phyloP scores from a whole-genome alignment of 2,888 invertebrate species.

The Drosophila anomelani region DNA sequence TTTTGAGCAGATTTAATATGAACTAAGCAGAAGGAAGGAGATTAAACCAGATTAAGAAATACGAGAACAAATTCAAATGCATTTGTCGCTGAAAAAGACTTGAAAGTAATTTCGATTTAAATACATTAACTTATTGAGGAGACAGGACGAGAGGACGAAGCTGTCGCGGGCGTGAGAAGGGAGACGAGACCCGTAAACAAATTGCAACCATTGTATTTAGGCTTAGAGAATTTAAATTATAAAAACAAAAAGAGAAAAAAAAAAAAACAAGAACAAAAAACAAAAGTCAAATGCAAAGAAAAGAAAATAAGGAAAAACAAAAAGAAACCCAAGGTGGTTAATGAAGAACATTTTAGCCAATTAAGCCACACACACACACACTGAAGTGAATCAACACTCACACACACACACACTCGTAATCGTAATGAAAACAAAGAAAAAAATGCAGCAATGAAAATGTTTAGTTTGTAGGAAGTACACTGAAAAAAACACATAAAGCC shows the following conservation, averaged over 20 bases:
- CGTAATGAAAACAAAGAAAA: conserved; percentile 48
- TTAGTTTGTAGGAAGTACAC: conserved; percentile 74
- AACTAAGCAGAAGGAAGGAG: conserved; percentile 36
- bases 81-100: conserved; percentile 81
- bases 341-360: conserved; percentile 60
- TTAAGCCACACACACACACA: conserved; percentile 59
- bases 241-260: conserved; percentile 36
- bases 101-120: conserved; percentile 78
- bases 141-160: conserved; percentile 30
- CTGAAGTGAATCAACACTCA: conserved; percentile 15
- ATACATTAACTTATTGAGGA: conserved; percentile 67
- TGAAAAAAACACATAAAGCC: conserved; percentile 57
- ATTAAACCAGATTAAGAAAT: conserved; percentile 53
- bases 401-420: conserved; percentile 55
- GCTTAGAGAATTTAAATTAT: conserved; percentile 73
- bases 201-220: conserved; percentile 71
- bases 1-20: conserved; percentile 73
- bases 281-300: conserved; percentile 48
- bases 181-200: conserved; percentile 38
- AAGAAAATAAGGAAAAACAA: conserved; percentile 47
- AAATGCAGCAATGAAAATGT: conserved; percentile 66
- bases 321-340: conserved; percentile 15
- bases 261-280: conserved; percentile 24
- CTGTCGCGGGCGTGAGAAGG: conserved; percentile 28
- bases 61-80: conserved; percentile 80